These are phyloP conservation scores for Globicephala melas DNA, from an alignment of 2,113 vertebrate species.

Conservation along the genomic window DNA sequence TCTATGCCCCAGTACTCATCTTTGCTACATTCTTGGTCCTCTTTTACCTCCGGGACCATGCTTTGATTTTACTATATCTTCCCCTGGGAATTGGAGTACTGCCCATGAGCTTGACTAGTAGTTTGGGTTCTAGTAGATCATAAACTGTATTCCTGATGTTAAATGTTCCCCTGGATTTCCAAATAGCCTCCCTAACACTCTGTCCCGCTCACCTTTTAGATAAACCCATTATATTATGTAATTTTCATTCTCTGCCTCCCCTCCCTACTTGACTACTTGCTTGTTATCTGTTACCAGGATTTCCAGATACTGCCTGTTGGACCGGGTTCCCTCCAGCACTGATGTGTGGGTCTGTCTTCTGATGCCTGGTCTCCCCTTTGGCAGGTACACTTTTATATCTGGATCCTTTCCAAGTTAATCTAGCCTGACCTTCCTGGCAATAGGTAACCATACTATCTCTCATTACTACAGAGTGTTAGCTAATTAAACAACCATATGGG, in stretches of 20 bases:
- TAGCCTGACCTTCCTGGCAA: background rate
- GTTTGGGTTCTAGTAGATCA: background rate
- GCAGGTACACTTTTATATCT: background rate
- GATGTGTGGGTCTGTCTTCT: background rate
- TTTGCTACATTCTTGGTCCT: background rate
- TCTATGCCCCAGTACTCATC: background rate
- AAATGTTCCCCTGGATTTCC: background rate
- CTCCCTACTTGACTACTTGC: background rate
- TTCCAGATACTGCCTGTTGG: background rate
- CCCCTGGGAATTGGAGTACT: background rate
- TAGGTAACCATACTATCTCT: background rate
- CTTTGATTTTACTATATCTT: background rate
- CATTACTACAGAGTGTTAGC: conserved; percentile 33
- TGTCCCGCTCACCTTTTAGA: background rate
- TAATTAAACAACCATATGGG: conserved; percentile 42
- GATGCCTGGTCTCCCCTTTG: background rate
- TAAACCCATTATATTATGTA: background rate
- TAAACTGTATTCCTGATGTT: background rate
- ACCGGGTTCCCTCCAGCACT: background rate
- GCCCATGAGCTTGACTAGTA: background rate
- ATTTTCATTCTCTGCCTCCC: background rate
- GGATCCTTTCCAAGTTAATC: background rate
- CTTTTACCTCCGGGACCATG: background rate
- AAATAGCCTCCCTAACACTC: background rate
- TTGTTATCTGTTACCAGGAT: background rate